A percentile compares a stretch with the other conserved stretches of the same genome.
These are phyloP conservation scores for Leptinotarsa haldemani DNA, from an alignment of 2,888 invertebrate species.

Conservation along the genomic window DNA sequence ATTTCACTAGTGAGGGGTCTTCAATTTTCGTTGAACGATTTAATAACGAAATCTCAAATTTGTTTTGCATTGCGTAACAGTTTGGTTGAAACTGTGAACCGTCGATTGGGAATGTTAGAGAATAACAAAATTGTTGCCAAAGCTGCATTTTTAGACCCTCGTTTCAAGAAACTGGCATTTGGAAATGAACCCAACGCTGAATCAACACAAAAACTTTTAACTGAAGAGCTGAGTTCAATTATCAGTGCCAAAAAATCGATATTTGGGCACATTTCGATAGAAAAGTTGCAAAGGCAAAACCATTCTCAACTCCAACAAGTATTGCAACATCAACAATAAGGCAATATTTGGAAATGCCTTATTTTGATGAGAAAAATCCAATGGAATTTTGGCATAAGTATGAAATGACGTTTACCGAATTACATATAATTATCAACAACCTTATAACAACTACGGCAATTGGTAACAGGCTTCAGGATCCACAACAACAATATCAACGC, in stretches of 20 bases:
- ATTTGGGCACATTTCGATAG: slow-evolving; percentile 31
- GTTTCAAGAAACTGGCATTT: slow-evolving; percentile 47
- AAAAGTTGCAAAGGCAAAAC: slow-evolving; percentile 26
- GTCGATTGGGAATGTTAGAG: too few species aligned
- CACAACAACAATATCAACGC: slow-evolving; percentile 14
- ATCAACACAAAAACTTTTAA: slow-evolving; percentile 39
- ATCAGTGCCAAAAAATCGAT: background rate
- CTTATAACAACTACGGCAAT: slow-evolving; percentile 6
- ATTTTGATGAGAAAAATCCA: too few species aligned
- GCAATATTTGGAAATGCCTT: too few species aligned
- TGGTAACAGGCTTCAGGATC: slow-evolving; percentile 7
- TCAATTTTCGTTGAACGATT: too few species aligned
- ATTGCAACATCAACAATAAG: too few species aligned
- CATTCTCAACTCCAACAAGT: too few species aligned
- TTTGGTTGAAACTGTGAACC: too few species aligned
- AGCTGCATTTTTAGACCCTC: slow-evolving; percentile 46
- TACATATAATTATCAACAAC: background rate
- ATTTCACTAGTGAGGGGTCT: too few species aligned
- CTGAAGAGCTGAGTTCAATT: slow-evolving; percentile 38
- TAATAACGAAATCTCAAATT: too few species aligned
- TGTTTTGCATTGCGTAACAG: too few species aligned
- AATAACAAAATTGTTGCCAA: slow-evolving; percentile 41
- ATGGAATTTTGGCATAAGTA: too few species aligned
- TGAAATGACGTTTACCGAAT: too few species aligned
- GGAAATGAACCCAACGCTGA: slow-evolving; percentile 42